Conservation (phyloP, 1,140 invertebrate genomes). For the Oppia nitens region DNA sequence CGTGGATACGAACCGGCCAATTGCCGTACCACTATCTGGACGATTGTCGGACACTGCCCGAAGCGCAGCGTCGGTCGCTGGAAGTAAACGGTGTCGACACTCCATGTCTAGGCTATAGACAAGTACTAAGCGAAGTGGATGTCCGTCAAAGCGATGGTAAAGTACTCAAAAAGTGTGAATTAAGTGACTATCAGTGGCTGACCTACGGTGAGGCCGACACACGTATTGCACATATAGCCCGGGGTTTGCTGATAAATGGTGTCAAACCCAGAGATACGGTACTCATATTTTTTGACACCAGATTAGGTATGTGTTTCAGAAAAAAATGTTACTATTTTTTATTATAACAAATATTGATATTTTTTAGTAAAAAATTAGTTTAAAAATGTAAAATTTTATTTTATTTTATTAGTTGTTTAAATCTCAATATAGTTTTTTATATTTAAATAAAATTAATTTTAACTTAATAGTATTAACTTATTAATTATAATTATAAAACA, state of each 20-base stretch:
- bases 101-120: background rate
- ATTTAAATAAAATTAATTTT: too few species aligned
- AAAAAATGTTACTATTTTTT: too few species aligned
- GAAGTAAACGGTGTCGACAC: slow-evolving; percentile 48
- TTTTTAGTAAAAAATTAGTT: too few species aligned
- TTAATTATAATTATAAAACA: too few species aligned
- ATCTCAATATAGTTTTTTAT: background rate
- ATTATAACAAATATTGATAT: too few species aligned
- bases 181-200: slow-evolving; percentile 84
- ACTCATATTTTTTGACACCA: slow-evolving; percentile 89
- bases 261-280: slow-evolving; percentile 50
- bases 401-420: background rate
- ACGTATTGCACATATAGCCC: slow-evolving; percentile 52
- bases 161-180: too few species aligned
- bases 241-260: slow-evolving; percentile 45
- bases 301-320: slow-evolving; percentile 35
- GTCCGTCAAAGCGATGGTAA: background rate
- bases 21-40: slow-evolving; percentile 3
- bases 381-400: too few species aligned
- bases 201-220: slow-evolving; percentile 60
- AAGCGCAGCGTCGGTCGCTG: slow-evolving; percentile 58
- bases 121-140: slow-evolving; percentile 2
- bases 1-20: background rate
- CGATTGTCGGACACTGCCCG: slow-evolving; percentile 48
- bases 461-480: too few species aligned